Conservation (phyloP, 2,888 invertebrate genomes). For the Hydraecia micacea region DNA sequence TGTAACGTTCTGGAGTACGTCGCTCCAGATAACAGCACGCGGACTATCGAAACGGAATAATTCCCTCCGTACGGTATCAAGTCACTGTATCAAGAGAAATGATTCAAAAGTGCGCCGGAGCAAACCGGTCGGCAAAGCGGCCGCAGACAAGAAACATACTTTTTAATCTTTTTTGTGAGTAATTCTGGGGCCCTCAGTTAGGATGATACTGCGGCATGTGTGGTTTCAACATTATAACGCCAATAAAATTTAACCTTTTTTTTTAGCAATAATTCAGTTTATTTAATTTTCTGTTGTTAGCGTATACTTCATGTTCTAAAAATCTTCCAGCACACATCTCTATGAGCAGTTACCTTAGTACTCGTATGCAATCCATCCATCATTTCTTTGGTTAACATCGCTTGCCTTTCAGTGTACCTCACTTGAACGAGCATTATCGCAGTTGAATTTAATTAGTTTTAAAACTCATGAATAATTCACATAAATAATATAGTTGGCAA, state of each 20-base stretch:
- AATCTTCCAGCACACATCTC: not conserved
- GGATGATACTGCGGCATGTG: conserved; percentile 28
- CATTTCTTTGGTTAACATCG: too few species aligned
- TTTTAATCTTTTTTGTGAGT: conserved; percentile 66
- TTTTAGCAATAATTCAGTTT: not conserved
- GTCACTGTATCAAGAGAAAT: conserved; percentile 68
- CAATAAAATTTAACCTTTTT: conserved; percentile 2
- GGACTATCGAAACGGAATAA: conserved; percentile 64
- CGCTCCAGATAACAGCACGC: conserved; percentile 55
- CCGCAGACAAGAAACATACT: conserved; percentile 60
- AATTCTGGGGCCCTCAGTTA: conserved; percentile 57
- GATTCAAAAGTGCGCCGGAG: conserved; percentile 71
- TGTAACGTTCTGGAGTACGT: conserved; percentile 28
- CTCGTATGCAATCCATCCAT: not conserved
- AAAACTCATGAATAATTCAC: conserved; percentile 63
- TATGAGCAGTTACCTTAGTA: not conserved
- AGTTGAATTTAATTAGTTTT: conserved; percentile 55
- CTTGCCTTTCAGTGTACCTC: conserved; percentile 11
- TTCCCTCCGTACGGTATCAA: conserved; percentile 64
- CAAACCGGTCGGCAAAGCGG: conserved; percentile 70
- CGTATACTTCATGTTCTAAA: too few species aligned
- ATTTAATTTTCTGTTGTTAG: not conserved
- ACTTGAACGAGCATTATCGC: conserved; percentile 38
- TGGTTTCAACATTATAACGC: conserved; percentile 1
- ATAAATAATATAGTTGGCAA: conserved; percentile 47